Evolutionary conservation across 2,797 vertebrate genomes (phyloP).

Genomic region (Coendou prehensilis): DNA sequence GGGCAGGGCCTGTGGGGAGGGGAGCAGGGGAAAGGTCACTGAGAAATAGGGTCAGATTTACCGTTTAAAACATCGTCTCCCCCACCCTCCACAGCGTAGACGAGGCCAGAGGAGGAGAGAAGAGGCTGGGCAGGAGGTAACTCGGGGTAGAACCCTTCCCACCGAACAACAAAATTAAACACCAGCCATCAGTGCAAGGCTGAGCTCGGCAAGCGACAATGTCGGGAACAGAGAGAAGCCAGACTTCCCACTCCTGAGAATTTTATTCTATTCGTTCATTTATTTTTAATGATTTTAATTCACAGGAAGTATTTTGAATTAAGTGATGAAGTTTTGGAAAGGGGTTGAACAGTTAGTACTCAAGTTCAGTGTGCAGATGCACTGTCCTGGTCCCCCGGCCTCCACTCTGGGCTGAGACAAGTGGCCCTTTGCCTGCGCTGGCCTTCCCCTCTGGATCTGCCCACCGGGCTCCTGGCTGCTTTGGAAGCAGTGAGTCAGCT

Average conservation of each 20-base stretch:
- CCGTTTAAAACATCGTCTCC: not conserved
- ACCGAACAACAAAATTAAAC: not conserved
- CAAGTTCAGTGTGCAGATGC: fast-evolving
- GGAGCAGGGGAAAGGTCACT: not conserved
- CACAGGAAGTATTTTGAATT: not conserved
- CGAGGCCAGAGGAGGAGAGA: no score
- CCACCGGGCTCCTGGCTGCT: not conserved
- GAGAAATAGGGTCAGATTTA: constrained; percentile 14
- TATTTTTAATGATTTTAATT: not conserved
- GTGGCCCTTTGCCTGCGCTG: not conserved
- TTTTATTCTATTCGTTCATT: not conserved
- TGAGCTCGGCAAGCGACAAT: not conserved
- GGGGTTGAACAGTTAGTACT: not conserved
- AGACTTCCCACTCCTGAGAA: not conserved
- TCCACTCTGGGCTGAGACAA: not conserved
- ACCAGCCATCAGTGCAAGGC: not conserved
- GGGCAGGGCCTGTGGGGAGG: not conserved
- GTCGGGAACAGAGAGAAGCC: not conserved
- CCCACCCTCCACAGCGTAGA: not conserved
- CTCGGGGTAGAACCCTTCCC: not conserved
- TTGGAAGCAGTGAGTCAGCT: not conserved
- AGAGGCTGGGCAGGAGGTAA: not conserved
- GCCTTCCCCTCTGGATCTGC: not conserved
- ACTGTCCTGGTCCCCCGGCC: not conserved
- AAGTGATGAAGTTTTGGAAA: not conserved